Percentiles rank a stretch among this genome's conserved stretches.
Evolutionary conservation across 2,113 vertebrate genomes (phyloP).

Genomic region (Meriones unguiculatus): DNA sequence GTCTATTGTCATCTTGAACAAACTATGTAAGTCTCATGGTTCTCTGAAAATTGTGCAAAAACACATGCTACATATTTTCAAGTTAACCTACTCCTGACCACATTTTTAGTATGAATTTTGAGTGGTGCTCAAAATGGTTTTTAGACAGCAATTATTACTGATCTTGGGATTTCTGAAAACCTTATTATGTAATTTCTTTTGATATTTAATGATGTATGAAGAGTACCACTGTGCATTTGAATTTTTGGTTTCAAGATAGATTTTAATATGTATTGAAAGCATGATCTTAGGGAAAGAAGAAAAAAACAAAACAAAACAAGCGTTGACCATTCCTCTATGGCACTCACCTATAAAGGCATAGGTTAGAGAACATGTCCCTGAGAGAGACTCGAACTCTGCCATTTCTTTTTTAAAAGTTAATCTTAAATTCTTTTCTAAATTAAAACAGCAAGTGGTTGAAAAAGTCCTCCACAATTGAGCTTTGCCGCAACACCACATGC

Average conservation of each 20-base stretch:
- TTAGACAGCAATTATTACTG: not conserved
- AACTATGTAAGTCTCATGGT: not conserved
- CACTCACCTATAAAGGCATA: not conserved
- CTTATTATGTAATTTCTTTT: not conserved
- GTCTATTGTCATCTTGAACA: not conserved
- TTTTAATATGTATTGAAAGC: not conserved
- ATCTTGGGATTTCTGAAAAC: not conserved
- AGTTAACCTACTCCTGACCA: not conserved
- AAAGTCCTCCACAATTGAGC: not conserved
- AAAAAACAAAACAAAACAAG: not conserved
- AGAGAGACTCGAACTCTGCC: not conserved
- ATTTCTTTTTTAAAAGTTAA: not conserved
- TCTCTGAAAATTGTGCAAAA: not conserved
- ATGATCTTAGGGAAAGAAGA: not conserved
- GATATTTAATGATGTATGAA: not conserved
- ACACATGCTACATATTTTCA: not conserved
- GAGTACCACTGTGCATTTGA: not conserved
- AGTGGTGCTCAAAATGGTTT: not conserved
- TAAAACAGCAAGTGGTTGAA: not conserved
- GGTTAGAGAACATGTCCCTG: not conserved
- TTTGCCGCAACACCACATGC: not conserved
- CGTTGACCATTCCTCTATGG: not conserved
- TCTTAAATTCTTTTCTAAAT: not conserved
- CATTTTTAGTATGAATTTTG: not conserved
- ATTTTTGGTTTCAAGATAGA: not conserved